Evolutionary conservation across 2,888 invertebrate species (phyloP).

Genomic region (Cenopis cana): DNA sequence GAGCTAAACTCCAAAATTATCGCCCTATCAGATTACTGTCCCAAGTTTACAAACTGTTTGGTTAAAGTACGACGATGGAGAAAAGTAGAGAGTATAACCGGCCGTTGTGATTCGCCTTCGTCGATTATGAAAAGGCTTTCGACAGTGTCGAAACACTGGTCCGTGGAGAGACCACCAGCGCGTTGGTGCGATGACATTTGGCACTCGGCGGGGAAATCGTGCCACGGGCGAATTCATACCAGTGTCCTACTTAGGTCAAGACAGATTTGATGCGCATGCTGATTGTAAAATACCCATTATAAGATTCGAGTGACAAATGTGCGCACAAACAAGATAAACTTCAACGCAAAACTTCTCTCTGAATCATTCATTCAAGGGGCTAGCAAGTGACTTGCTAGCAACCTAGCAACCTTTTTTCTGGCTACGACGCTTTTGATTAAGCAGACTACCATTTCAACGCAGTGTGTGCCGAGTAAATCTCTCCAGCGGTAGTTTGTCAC

Average conservation of each 20-base stretch:
- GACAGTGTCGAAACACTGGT: too few relatives aligned
- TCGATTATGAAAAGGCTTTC: too few relatives aligned
- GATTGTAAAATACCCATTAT: neutral
- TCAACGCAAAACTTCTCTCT: neutral
- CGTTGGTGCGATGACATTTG: too few relatives aligned
- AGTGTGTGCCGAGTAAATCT: slow-evolving; percentile 56
- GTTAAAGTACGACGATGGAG: too few relatives aligned
- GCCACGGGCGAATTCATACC: neutral
- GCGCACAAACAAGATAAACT: neutral
- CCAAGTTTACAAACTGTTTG: too few relatives aligned
- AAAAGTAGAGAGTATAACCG: too few relatives aligned
- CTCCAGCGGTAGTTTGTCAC: slow-evolving; percentile 57
- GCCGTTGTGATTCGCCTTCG: too few relatives aligned
- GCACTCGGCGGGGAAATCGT: neutral
- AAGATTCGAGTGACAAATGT: neutral
- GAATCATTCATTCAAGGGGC: neutral
- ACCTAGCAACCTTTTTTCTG: neutral
- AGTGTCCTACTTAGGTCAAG: neutral
- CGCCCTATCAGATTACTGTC: too few relatives aligned
- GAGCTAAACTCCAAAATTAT: too few relatives aligned
- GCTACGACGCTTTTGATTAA: slow-evolving; percentile 12
- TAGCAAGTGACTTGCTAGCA: too few relatives aligned
- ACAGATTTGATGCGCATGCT: too few relatives aligned
- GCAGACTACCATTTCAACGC: slow-evolving; percentile 23
- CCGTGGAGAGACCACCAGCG: too few relatives aligned